phyloP scores from a whole-genome alignment of 2,888 invertebrate genomes.

The Coleophora deauratella region DNA sequence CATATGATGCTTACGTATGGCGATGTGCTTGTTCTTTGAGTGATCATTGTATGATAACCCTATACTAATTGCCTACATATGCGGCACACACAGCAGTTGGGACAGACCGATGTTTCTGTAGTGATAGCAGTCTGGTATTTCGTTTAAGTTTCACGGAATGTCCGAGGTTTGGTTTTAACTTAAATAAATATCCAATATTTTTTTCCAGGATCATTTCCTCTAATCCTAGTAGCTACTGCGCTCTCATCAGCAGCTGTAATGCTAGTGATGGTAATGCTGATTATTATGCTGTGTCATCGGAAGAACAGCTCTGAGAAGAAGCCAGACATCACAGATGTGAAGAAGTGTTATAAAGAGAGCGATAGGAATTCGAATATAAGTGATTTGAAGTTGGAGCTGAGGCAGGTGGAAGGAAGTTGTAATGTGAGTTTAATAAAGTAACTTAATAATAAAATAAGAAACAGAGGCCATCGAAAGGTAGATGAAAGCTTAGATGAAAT shows the following conservation, averaged over 20 bases:
- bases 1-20: no score
- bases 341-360: slow-evolving; percentile 78
- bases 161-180: no score
- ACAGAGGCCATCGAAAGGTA: no score
- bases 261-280: slow-evolving; percentile 84
- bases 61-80: no score
- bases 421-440: slow-evolving; percentile 79
- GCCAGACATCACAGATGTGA: slow-evolving; percentile 63
- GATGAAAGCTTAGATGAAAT: no score
- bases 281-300: slow-evolving; percentile 82
- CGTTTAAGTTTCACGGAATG: no score
- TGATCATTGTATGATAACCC: no score
- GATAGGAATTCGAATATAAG: slow-evolving; percentile 93
- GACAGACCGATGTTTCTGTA: no score
- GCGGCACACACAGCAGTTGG: no score
- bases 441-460: neutral
- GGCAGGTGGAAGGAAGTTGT: slow-evolving; percentile 86
- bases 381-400: slow-evolving; percentile 90
- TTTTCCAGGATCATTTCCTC: slow-evolving; percentile 80
- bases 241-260: slow-evolving; percentile 86
- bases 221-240: slow-evolving; percentile 82
- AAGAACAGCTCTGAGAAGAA: slow-evolving; percentile 72
- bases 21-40: no score
- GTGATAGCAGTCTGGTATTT: no score
- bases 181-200: neutral